A percentile compares a stretch with the other conserved stretches of the same genome.
These are phyloP conservation scores for Antennarius maculatus DNA, from an alignment of 2,797 vertebrate species.

Conservation along the genomic window DNA sequence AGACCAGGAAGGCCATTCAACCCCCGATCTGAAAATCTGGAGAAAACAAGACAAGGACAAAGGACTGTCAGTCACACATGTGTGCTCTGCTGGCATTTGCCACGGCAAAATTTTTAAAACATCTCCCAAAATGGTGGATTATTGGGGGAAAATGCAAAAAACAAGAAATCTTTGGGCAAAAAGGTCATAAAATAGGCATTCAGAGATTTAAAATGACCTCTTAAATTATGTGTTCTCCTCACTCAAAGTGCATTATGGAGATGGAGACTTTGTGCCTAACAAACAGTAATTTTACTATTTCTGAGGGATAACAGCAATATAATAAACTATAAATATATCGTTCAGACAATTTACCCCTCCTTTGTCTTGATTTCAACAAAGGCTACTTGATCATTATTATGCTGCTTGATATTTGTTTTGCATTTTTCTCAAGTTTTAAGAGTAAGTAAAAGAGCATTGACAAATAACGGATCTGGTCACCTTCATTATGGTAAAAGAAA, in stretches of 20 bases:
- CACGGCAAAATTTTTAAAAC: constrained; percentile 65
- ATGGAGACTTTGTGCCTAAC: neutral
- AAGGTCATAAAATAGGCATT: constrained; percentile 26
- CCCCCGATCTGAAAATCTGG: constrained; percentile 56
- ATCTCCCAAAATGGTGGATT: constrained; percentile 26
- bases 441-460: constrained; percentile 16
- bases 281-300: neutral
- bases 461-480: constrained; percentile 17
- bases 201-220: constrained; percentile 26
- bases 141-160: constrained; percentile 15
- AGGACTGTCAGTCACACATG: constrained; percentile 50
- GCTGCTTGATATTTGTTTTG: too few species aligned
- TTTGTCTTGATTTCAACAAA: too few species aligned
- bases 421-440: constrained; percentile 4
- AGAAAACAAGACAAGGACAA: constrained; percentile 73
- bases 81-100: constrained; percentile 68
- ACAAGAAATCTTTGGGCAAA: constrained; percentile 16
- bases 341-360: too few species aligned
- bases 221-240: constrained; percentile 26
- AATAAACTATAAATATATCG: too few species aligned
- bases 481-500: constrained; percentile 25
- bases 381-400: too few species aligned
- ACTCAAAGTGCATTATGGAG: constrained; percentile 17
- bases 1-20: constrained; percentile 53
- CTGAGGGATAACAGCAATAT: too few species aligned